Percentiles rank a stretch among this genome's conserved stretches.
These are phyloP conservation scores for Macroglossus sobrinus DNA, from an alignment of 2,113 vertebrate species.

Conservation along the genomic window DNA sequence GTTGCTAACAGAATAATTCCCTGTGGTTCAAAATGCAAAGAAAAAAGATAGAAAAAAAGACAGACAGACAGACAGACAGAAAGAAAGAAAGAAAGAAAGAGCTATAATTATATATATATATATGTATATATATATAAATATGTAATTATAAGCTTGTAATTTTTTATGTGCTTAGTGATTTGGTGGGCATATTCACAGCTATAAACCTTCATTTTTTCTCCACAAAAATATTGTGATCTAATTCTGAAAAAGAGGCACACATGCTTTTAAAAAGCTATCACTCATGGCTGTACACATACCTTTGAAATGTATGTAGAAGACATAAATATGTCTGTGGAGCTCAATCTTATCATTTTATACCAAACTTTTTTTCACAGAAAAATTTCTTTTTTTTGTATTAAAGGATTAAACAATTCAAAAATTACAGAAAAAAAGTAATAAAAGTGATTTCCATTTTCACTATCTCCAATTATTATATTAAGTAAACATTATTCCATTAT, in stretches of 20 bases:
- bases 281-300: neutral
- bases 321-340: neutral
- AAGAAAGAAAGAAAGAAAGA: too few species aligned
- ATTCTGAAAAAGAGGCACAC: neutral
- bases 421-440: neutral
- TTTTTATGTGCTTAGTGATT: slow-evolving; percentile 8
- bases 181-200: neutral
- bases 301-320: neutral
- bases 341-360: neutral
- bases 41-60: neutral
- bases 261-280: neutral
- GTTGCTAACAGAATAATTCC: slow-evolving; percentile 57
- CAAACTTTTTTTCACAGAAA: neutral
- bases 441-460: neutral
- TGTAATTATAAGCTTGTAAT: neutral
- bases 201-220: neutral
- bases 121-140: neutral
- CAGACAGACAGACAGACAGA: too few species aligned
- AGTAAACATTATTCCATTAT: neutral
- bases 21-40: slow-evolving; percentile 53
- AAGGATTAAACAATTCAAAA: neutral
- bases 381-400: slow-evolving; percentile 26
- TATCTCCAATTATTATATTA: neutral
- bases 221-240: neutral
- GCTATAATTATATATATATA: neutral